Evolutionary conservation across 2,113 vertebrate genomes (phyloP), one percentile per base, ranked within the genome.

Genomic region (Halichoeres trimaculatus): DNA sequence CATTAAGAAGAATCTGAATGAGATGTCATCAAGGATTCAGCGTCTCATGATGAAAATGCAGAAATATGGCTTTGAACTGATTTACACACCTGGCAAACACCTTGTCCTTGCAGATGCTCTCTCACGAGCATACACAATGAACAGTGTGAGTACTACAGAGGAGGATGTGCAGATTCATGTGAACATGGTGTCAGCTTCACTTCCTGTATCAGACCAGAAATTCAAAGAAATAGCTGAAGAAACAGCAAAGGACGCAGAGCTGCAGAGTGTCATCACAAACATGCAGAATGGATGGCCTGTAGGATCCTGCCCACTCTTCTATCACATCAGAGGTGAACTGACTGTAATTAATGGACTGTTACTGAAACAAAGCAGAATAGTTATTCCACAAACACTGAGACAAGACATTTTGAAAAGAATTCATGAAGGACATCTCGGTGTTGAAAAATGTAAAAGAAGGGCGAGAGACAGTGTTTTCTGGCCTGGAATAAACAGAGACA

Each of bases 21-120:
- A 40, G 9, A 40, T 73, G 50, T 63, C 70, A 16, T 38, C 50
- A 22, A 0, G 40, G 2, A 73, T 73, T 5, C 59, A 63, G n/a
- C 22, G 51, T 10, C 70, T 56, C 1, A 56, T 63, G 51, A 63
- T 63, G 40, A 73, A 72, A 24, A 22, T 63, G 10, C 58, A 72
- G 10, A 13, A 16, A 1, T 72, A 63, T 35, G 58, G 63, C n/a
- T 74, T 64, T 10, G 1, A 56, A 8, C 23, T 64, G 38, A 48
- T 48, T 10, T 73, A 56, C 40, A 64, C 50, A 12, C 51, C 20
- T 9, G 40, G 70, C 38, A 74, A 64, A 24, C 41, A 45, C 26
- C 55, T 50, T 17, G 38, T 73, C 36, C 13, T 55, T 2, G 51
- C 26, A 8, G 70, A 73, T 45, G 36, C 70, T 22, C 40, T 73